Evolutionary conservation across 2,888 invertebrate species (phyloP), one percentile per base, ranked within the genome.

Genomic region (Apodemia duryi): DNA sequence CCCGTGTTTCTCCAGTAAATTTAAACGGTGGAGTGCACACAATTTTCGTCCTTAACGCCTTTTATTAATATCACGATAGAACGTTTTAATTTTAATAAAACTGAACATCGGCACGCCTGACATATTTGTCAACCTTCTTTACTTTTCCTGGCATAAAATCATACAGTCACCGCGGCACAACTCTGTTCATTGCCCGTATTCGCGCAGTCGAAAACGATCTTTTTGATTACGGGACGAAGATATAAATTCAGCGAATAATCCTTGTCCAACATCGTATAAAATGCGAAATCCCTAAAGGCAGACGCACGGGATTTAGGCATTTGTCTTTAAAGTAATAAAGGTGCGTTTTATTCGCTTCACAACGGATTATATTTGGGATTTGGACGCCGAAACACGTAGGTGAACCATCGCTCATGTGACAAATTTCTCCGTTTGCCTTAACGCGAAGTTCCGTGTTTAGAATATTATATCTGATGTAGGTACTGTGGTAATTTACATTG

Each of bases 341-440:
- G 89, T 90, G 89, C 88, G 83, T 91, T 91, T 90, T 90, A 90
- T 89, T 88, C 87, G 89, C 76, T 79, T 82, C 73, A 75, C 75
- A 78, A 81, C 77, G 82, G 88, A 90, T 91, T 91, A 89, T 89
- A 87, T 88, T 89, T 84, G 88, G 88, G 88, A 91, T 89, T 88
- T 86, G 84, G 85, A 83, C 81, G 81, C 81, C 84, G 86, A 83
- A 87, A 89, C 91, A 91, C 91, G 91, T 91, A 90, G 90, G 86
- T 89, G 86, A 85, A 87, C 91, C 91, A 91, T 91, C 91, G 90
- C 91, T 91, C 91, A 91, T 91, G 91, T 91, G 91, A 91, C 91
- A 91, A 91, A 91, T 91, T 91, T 91, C 88, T 89, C 86, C 91
- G 88, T 91, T 91, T 91, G 89, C 91, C 88, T 90, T 90, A 89